Percentiles rank a stretch among this genome's conserved stretches.
These are phyloP conservation scores for Cephalotes varians DNA, from an alignment of 2,888 invertebrate genomes.

Conservation along the genomic window DNA sequence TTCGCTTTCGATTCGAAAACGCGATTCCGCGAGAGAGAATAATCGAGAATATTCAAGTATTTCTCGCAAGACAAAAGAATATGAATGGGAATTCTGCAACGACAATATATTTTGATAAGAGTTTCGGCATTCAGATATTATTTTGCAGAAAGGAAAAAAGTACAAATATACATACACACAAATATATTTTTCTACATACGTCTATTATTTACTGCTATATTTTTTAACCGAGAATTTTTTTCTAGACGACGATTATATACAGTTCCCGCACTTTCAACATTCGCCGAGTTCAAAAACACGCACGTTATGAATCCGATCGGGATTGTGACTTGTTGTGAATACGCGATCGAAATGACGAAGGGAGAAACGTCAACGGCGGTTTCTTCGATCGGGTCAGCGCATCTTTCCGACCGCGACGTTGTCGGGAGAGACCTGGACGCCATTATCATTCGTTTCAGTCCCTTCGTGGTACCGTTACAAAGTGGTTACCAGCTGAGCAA, in stretches of 20 bases:
- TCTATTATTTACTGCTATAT: background rate
- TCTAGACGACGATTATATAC: too few relatives aligned
- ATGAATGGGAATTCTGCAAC: background rate
- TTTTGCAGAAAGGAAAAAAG: too few relatives aligned
- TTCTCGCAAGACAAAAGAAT: background rate
- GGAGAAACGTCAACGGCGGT: background rate
- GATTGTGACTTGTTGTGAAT: background rate
- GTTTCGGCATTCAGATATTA: too few relatives aligned
- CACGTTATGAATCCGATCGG: background rate
- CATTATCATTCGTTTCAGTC: constrained; percentile 73
- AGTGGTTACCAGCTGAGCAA: constrained; percentile 70
- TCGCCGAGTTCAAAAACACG: background rate
- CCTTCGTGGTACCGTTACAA: constrained; percentile 67
- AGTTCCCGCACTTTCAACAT: background rate
- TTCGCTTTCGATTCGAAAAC: constrained; percentile 9
- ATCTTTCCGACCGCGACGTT: constrained; percentile 24
- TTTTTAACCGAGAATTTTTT: background rate
- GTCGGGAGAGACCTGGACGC: constrained; percentile 29
- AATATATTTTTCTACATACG: background rate
- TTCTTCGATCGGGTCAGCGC: constrained; percentile 11
- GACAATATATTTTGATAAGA: background rate
- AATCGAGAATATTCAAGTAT: background rate
- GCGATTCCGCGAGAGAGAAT: background rate
- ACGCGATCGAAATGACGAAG: constrained; percentile 9
- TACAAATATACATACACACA: background rate